Evolutionary conservation across 2,113 vertebrate species (phyloP), one percentile per base, ranked within the genome.

Genomic region (Phylloscopus whistleri): DNA sequence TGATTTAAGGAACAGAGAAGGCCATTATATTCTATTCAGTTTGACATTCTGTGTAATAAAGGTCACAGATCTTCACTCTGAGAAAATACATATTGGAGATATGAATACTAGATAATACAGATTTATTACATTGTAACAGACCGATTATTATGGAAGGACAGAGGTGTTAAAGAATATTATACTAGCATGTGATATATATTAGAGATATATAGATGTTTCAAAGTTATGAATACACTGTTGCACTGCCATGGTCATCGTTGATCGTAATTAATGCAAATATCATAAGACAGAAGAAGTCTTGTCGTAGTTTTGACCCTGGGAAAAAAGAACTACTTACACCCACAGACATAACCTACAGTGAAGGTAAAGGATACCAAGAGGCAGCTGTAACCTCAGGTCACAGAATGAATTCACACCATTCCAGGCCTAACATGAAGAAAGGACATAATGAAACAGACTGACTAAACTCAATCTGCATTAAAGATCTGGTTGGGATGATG

Each of bases 251-350:
- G 39, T 74, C 68, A 81, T 44, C 8, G 1, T 10, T 74, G 39
- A 18, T 73, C 46, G 27, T 30, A 96, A 86, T 90, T 67, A 83
- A 90, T 81, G 59, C 16, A 92, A 93, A 95, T 80, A 69, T 62
- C 59, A 84, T 75, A 89, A 95, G 4, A 19, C 35, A 87, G 35
- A 83, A 87, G 37, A 79, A 70, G 4, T 35, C 16, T 37, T 66
- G 6, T 30, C 51, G 81, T 19, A 87, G 2, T n/a, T 93, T 83
- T 83, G 27, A 69, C 43, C 46, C 44, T 35, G 17, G 10, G 16
- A 23, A 66, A 43, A 79, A 64, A 63, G 2, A 72, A 20, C 41
- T 58, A 14, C 49, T 79, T 56, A 55, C 58, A 53, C 5, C 21
- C 43, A 55, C 3, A 88, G 13, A 19, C 17, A 52, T 83, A 63